phyloP scores from a whole-genome alignment of 2,888 invertebrate genomes.

The Callyntrura sp. region DNA sequence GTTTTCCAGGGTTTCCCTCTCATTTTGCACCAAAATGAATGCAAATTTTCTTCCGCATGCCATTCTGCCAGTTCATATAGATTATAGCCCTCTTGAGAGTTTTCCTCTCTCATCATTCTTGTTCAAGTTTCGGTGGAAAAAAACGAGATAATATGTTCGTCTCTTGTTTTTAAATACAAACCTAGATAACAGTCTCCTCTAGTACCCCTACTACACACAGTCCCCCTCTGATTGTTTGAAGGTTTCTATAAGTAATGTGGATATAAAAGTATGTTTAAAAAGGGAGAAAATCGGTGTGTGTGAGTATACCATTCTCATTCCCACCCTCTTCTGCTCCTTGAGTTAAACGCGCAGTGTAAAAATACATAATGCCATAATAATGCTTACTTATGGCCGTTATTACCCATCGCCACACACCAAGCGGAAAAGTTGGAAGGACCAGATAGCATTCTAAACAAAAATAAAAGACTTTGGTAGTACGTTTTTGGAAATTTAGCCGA shows the following conservation, averaged over 20 bases:
- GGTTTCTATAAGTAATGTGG: not conserved
- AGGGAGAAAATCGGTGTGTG: not conserved
- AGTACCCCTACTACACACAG: not conserved
- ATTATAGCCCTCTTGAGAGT: slow-evolving; percentile 73
- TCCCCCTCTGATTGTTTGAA: not conserved
- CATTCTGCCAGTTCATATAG: slow-evolving; percentile 64
- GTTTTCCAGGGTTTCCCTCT: slow-evolving; percentile 46
- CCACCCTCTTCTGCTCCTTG: slow-evolving; percentile 18
- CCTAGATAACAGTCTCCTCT: slow-evolving; percentile 42
- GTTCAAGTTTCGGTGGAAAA: slow-evolving; percentile 58
- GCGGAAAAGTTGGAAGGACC: slow-evolving; percentile 6
- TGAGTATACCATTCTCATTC: not conserved
- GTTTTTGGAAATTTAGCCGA: slow-evolving; percentile 41
- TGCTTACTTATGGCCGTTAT: slow-evolving; percentile 36
- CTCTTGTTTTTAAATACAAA: slow-evolving; percentile 70
- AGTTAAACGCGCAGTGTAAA: slow-evolving; percentile 8
- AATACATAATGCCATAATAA: slow-evolving; percentile 28
- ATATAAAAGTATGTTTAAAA: slow-evolving; percentile 15
- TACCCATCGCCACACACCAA: slow-evolving; percentile 3
- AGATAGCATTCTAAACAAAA: slow-evolving; percentile 37
- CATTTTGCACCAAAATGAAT: slow-evolving; percentile 71
- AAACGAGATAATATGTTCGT: slow-evolving; percentile 57
- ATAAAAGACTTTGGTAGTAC: slow-evolving; percentile 21
- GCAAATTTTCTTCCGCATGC: slow-evolving; percentile 73
- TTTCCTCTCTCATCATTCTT: slow-evolving; percentile 71